Evolutionary conservation across 2,888 invertebrate species (phyloP).

Genomic region (Pantelozetes paolii): DNA sequence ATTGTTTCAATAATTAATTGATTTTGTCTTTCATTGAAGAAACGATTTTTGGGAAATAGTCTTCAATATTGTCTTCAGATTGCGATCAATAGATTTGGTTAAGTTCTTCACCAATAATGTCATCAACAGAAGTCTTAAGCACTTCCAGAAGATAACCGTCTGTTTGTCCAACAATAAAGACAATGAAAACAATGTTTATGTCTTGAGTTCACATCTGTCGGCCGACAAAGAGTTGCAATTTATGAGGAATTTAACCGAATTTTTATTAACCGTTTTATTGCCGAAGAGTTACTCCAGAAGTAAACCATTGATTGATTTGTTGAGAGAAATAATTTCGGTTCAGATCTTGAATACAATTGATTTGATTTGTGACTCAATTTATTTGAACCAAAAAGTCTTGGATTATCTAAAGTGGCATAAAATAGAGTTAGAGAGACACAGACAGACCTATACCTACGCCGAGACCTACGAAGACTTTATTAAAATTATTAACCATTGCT

Average conservation of each 20-base stretch:
- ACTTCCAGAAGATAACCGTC: conserved; percentile 71
- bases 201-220: conserved; percentile 61
- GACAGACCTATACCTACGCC: conserved; percentile 77
- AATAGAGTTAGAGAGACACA: conserved; percentile 63
- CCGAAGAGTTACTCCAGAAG: conserved; percentile 74
- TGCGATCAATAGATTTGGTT: conserved; percentile 71
- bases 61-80: conserved; percentile 67
- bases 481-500: conserved; percentile 72
- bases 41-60: conserved; percentile 74
- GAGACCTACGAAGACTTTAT: conserved; percentile 85
- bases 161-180: conserved; percentile 62
- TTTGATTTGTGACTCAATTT: conserved; percentile 80
- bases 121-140: conserved; percentile 71
- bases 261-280: conserved; percentile 72
- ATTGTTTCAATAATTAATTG: background rate
- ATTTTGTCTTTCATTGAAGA: conserved; percentile 48
- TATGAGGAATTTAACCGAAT: conserved; percentile 73
- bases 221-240: conserved; percentile 73
- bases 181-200: conserved; percentile 58
- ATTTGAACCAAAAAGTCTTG: conserved; percentile 80
- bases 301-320: conserved; percentile 67
- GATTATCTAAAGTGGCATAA: conserved; percentile 76
- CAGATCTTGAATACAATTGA: conserved; percentile 75
- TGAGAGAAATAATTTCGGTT: conserved; percentile 73
- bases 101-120: conserved; percentile 77